These are phyloP conservation scores for Scaptomyza graminum DNA, from an alignment of 1,140 invertebrate species.

Conservation along the genomic window DNA sequence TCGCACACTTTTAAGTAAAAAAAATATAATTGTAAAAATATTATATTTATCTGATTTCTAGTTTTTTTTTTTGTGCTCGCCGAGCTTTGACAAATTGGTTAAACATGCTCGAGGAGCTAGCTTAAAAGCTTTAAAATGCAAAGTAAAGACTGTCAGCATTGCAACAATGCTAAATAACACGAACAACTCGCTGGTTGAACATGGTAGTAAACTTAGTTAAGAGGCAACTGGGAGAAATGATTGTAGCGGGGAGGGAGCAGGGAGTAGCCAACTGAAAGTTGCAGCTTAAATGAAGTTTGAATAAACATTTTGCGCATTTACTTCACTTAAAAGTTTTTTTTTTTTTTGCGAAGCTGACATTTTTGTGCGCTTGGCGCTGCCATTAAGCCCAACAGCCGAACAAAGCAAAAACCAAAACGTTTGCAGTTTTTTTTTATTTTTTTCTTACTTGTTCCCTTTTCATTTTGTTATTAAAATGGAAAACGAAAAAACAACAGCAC, in stretches of 20 bases:
- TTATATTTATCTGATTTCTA: neutral
- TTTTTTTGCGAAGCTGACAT: slow-evolving; percentile 62
- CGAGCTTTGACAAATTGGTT: slow-evolving; percentile 43
- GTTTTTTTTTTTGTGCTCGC: neutral
- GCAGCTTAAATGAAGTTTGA: slow-evolving; percentile 77
- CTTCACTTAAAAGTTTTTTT: slow-evolving; percentile 74
- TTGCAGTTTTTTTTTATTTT: slow-evolving; percentile 46
- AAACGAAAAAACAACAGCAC: slow-evolving; percentile 1
- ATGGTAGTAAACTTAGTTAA: slow-evolving; percentile 70
- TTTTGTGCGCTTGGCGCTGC: slow-evolving; percentile 54
- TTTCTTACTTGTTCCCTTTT: slow-evolving; percentile 13
- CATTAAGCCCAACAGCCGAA: slow-evolving; percentile 60
- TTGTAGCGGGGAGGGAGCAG: neutral
- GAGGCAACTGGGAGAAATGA: slow-evolving; percentile 47
- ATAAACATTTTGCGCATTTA: slow-evolving; percentile 82
- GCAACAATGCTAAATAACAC: slow-evolving; percentile 66
- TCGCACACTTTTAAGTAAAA: neutral
- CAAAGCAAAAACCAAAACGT: slow-evolving; percentile 53
- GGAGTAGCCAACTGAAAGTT: slow-evolving; percentile 53
- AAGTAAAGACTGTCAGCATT: slow-evolving; percentile 59
- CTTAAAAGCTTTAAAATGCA: slow-evolving; percentile 63
- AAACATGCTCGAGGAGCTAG: slow-evolving; percentile 35
- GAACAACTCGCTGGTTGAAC: slow-evolving; percentile 42
- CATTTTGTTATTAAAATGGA: slow-evolving; percentile 53
- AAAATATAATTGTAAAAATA: neutral